phyloP scores from a whole-genome alignment of 2,113 vertebrate genomes.

The Hepsetus odoe region DNA sequence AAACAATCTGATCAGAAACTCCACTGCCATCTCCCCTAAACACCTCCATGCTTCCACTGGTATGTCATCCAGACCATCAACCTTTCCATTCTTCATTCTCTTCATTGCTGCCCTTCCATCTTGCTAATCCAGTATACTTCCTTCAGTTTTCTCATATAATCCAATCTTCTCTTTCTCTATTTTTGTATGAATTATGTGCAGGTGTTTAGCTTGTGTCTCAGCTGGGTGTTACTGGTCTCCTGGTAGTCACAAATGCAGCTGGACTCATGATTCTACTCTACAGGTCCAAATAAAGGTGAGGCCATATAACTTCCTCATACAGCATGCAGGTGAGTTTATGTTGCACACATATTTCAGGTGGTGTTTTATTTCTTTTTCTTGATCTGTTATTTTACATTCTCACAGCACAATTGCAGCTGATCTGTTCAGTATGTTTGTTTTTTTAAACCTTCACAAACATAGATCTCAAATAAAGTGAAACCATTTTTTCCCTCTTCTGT shows the following conservation, averaged over 20 bases:
- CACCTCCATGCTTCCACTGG: no score
- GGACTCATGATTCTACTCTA: background rate
- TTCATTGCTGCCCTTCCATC: no score
- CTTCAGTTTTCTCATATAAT: no score
- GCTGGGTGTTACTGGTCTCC: conserved; percentile 60
- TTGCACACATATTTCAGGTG: background rate
- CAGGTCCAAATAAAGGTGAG: conserved; percentile 30
- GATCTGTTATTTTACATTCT: no score
- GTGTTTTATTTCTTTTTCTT: no score
- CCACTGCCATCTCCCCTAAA: no score
- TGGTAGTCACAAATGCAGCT: conserved; percentile 32
- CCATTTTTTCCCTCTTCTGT: background rate
- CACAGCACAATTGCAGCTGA: no score
- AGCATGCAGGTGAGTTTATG: background rate
- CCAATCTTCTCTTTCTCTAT: no score
- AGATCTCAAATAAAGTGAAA: background rate
- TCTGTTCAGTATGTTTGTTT: background rate
- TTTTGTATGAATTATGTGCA: conserved; percentile 28
- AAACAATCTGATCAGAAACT: no score
- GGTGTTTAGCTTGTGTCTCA: conserved; percentile 59
- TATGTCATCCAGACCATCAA: no score
- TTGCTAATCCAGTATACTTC: no score
- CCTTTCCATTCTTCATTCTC: no score
- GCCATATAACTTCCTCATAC: background rate
- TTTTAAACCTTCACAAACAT: background rate